Conservation (phyloP, 2,797 vertebrate genomes). For the Prionace glauca region DNA sequence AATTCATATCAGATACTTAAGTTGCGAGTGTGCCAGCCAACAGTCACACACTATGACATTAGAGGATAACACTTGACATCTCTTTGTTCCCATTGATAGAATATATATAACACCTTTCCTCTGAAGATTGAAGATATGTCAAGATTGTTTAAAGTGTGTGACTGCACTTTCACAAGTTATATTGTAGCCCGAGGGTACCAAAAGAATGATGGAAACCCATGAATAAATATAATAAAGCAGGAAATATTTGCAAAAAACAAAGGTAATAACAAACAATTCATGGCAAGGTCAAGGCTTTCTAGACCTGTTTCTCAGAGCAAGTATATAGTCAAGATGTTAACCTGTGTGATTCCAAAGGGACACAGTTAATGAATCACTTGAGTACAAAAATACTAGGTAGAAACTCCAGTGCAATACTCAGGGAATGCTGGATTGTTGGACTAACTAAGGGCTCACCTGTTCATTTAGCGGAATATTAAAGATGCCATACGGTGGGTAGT, state of each 20-base stretch:
- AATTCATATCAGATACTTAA: constrained; percentile 13
- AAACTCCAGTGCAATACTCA: neutral
- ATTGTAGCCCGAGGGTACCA: constrained; percentile 1
- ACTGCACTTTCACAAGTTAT: neutral
- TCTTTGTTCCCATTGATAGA: constrained; percentile 14
- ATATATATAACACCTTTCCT: neutral
- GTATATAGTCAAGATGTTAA: neutral
- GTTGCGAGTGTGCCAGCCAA: neutral
- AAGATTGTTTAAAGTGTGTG: constrained; percentile 2
- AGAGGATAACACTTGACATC: too few species aligned
- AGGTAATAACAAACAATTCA: neutral
- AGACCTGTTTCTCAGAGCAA: neutral
- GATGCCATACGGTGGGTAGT: neutral
- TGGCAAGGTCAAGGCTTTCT: neutral
- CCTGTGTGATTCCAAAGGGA: neutral
- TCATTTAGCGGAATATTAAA: neutral
- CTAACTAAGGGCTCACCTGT: neutral
- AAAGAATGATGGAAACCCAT: neutral
- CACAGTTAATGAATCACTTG: neutral
- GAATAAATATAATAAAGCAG: constrained; percentile 32
- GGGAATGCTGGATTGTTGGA: neutral
- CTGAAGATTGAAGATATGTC: constrained; percentile 8
- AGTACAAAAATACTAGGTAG: neutral
- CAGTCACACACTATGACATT: neutral
- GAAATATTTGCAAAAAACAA: neutral